Percentiles rank a stretch among this genome's conserved stretches.
Evolutionary conservation across 2,113 vertebrate genomes (phyloP).

Genomic region (Crypturellus undulatus): DNA sequence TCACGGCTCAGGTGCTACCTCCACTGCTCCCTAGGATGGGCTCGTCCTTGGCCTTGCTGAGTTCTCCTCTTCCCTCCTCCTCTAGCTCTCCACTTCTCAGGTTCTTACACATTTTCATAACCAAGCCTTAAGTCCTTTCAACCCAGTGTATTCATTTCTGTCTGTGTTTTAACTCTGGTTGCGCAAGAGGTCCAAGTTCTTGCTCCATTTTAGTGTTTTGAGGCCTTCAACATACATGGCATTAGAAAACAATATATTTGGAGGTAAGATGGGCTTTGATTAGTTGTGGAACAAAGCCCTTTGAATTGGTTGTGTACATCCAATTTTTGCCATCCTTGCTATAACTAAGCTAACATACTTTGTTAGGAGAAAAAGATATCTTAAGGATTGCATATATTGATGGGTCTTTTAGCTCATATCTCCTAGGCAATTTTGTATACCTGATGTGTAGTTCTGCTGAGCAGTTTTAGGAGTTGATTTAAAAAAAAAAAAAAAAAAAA

Average conservation of each 20-base stretch:
- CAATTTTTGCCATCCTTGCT: background rate
- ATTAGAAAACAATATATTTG: background rate
- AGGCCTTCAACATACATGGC: background rate
- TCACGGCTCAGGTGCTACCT: background rate
- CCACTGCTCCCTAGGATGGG: background rate
- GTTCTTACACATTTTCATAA: background rate
- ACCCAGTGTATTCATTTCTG: background rate
- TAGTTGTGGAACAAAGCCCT: background rate
- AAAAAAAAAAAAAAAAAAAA: background rate
- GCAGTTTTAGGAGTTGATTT: constrained; percentile 20
- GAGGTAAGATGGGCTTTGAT: background rate
- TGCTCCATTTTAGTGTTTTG: background rate
- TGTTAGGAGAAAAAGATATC: background rate
- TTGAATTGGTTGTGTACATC: background rate
- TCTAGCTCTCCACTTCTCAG: background rate
- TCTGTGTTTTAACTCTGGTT: background rate
- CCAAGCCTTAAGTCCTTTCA: background rate
- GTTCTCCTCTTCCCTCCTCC: background rate
- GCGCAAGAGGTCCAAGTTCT: background rate
- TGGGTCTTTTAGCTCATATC: background rate
- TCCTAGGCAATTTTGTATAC: background rate
- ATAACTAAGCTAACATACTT: background rate
- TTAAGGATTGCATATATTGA: background rate
- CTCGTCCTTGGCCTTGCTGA: background rate
- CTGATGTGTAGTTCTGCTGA: background rate